Evolutionary conservation across 2,797 vertebrate species (phyloP).

Genomic region (Sebastes matsubarae): DNA sequence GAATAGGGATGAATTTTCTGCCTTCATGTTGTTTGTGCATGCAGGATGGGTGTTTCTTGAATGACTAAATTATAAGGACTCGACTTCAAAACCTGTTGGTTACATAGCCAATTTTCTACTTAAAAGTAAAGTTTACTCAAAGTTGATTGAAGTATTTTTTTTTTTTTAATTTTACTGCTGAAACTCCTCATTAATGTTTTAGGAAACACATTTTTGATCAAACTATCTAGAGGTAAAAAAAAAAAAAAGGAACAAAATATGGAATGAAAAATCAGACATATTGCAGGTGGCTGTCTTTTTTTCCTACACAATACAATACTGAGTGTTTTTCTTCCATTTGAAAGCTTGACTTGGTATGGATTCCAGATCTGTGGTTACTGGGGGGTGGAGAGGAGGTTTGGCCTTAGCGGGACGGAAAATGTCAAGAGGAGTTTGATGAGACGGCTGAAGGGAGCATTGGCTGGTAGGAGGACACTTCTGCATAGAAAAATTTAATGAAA

Average conservation of each 20-base stretch:
- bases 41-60: neutral
- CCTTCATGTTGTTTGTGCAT: neutral
- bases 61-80: neutral
- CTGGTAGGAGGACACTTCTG: neutral
- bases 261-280: neutral
- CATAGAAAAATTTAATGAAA: slow-evolving; percentile 19
- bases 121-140: neutral
- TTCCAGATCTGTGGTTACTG: neutral
- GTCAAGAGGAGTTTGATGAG: slow-evolving; percentile 17
- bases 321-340: neutral
- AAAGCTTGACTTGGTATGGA: neutral
- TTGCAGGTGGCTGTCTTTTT: neutral
- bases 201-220: neutral
- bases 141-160: neutral
- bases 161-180: neutral
- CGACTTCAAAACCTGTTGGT: neutral
- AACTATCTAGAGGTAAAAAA: neutral
- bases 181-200: neutral
- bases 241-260: neutral
- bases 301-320: neutral
- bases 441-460: slow-evolving; percentile 11
- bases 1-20: neutral
- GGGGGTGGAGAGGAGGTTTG: slow-evolving; percentile 10
- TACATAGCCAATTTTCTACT: neutral
- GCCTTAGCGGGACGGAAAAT: slow-evolving; percentile 25